Percentiles rank a stretch among this genome's conserved stretches.
Evolutionary conservation across 2,113 vertebrate genomes (phyloP).

Genomic region (Nyctereutes procyonoides): DNA sequence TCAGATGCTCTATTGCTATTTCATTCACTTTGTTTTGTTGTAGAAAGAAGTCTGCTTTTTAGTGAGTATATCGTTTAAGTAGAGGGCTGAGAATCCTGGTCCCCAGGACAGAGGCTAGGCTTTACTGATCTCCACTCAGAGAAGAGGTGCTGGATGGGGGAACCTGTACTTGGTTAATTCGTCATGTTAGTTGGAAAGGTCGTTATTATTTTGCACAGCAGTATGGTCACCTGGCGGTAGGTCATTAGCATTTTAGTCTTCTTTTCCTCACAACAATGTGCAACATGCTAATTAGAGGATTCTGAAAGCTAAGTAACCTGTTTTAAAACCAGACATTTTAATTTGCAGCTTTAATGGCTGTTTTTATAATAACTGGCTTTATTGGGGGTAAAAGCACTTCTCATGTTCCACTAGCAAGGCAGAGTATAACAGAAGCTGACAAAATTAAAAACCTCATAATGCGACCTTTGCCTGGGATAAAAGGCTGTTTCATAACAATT

Average conservation of each 20-base stretch:
- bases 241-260: conserved; percentile 90
- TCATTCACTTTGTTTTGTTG: conserved; percentile 57
- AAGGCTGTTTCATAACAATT: conserved; percentile 92
- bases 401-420: conserved; percentile 86
- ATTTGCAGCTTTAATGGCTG: conserved; percentile 90
- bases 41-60: conserved; percentile 55
- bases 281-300: conserved; percentile 90
- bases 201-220: conserved; percentile 85
- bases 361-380: conserved; percentile 89
- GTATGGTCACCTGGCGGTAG: conserved; percentile 88
- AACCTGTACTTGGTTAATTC: conserved; percentile 81
- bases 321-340: conserved; percentile 91
- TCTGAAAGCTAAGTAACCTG: conserved; percentile 91
- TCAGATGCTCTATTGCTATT: conserved; percentile 36
- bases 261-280: conserved; percentile 87
- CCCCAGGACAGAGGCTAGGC: background rate
- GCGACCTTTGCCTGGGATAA: conserved; percentile 93
- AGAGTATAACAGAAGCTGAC: conserved; percentile 87
- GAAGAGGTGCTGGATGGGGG: conserved; percentile 61
- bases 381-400: conserved; percentile 83
- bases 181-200: conserved; percentile 79
- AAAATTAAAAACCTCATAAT: conserved; percentile 91
- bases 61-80: conserved; percentile 12
- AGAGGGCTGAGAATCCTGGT: conserved; percentile 17
- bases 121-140: conserved; percentile 16